Evolutionary conservation across 2,113 vertebrate species (phyloP).

Genomic region (Cryptoleucopteryx plumbea): DNA sequence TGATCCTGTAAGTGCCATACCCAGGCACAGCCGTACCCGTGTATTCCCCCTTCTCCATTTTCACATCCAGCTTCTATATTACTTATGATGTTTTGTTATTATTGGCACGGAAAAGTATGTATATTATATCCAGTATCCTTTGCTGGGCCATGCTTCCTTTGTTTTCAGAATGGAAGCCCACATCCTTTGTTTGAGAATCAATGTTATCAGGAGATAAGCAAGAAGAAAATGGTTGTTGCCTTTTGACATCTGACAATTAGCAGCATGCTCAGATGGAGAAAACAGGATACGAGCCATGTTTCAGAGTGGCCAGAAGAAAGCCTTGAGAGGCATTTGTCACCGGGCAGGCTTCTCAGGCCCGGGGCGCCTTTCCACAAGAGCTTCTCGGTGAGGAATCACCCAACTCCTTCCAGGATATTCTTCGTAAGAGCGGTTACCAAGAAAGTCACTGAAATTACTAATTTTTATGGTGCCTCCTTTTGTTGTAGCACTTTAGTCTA

Average conservation of each 20-base stretch:
- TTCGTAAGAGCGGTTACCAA: background rate
- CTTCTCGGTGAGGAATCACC: constrained; percentile 5
- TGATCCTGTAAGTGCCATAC: background rate
- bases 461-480: constrained; percentile 28
- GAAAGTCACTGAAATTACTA: constrained; percentile 39
- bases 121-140: constrained; percentile 51
- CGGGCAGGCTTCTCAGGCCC: background rate
- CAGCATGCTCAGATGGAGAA: constrained; percentile 62
- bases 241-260: constrained; percentile 73
- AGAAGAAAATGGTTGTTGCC: constrained; percentile 70
- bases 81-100: constrained; percentile 59
- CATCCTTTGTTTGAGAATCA: constrained; percentile 75
- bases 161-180: constrained; percentile 68
- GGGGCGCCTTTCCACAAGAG: background rate
- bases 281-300: constrained; percentile 73
- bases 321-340: constrained; percentile 41
- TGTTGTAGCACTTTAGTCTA: background rate
- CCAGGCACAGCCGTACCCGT: background rate
- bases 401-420: background rate
- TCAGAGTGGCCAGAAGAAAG: constrained; percentile 61
- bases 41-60: background rate
- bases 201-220: constrained; percentile 76
- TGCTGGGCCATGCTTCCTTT: constrained; percentile 71
- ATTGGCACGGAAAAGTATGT: constrained; percentile 48
- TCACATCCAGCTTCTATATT: constrained; percentile 49